Percentiles rank a stretch among this genome's conserved stretches.
phyloP scores from a whole-genome alignment of 2,113 vertebrate species.

The Dicrurus megarhynchus region DNA sequence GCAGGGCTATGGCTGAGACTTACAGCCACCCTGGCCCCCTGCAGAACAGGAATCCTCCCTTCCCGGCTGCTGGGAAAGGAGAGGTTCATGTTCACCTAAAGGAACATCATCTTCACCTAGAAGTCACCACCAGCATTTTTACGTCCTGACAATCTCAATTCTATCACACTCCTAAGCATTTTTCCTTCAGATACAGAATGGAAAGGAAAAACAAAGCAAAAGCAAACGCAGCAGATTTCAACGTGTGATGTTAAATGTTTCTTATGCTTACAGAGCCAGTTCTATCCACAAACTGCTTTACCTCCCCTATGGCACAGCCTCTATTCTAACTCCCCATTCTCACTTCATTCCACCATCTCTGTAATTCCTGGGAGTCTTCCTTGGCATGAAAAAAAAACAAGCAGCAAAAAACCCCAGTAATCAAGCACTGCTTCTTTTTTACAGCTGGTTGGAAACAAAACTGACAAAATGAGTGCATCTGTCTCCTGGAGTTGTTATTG shows the following conservation, averaged over 20 bases:
- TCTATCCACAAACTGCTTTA: not conserved
- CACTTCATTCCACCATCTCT: not conserved
- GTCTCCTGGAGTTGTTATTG: not conserved
- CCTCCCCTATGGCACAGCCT: not conserved
- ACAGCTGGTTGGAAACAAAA: slow-evolving; percentile 35
- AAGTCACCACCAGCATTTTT: not conserved
- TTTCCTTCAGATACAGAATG: not conserved
- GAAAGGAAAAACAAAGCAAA: not conserved
- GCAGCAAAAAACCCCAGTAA: not conserved
- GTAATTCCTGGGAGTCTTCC: not conserved
- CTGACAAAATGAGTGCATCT: slow-evolving; percentile 7
- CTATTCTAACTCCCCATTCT: not conserved
- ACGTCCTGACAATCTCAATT: not conserved
- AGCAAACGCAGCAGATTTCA: not conserved
- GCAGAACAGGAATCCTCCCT: not conserved
- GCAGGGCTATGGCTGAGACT: not conserved
- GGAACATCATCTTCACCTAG: not conserved
- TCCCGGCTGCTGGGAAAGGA: not conserved
- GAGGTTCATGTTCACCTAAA: not conserved
- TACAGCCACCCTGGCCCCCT: not conserved
- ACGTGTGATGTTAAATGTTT: not conserved
- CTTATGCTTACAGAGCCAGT: not conserved
- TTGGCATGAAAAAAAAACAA: not conserved
- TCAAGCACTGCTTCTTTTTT: slow-evolving; percentile 18
- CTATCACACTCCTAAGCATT: not conserved